Evolutionary conservation across 2,888 invertebrate genomes (phyloP).

Genomic region (Spilarctia lutea): DNA sequence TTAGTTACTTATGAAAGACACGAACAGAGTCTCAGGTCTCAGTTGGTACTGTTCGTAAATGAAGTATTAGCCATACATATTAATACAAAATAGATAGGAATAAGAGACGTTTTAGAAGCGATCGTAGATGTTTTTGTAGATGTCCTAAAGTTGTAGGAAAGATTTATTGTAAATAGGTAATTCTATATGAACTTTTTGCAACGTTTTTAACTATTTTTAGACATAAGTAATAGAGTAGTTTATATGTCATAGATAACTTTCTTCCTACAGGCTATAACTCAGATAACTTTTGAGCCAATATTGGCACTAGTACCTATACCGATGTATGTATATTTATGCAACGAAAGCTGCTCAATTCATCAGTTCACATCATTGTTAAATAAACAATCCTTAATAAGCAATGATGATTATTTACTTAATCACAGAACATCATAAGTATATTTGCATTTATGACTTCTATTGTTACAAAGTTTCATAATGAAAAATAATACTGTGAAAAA

Average conservation of each 20-base stretch:
- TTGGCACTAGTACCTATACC: not conserved
- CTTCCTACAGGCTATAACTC: not conserved
- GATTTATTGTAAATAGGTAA: not conserved
- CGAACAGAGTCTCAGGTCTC: not conserved
- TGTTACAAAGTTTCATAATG: constrained; percentile 32
- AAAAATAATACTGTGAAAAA: constrained; percentile 54
- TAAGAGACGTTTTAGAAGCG: not conserved
- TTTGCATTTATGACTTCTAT: constrained; percentile 26
- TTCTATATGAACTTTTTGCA: not conserved
- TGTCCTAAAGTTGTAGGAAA: not conserved
- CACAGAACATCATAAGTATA: constrained; percentile 28
- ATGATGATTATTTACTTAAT: constrained; percentile 39
- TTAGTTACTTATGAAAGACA: constrained; percentile 6
- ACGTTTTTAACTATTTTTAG: not conserved
- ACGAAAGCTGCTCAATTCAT: constrained; percentile 25
- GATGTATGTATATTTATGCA: not conserved
- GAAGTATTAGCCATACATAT: not conserved
- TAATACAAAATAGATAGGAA: not conserved
- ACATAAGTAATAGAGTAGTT: not conserved
- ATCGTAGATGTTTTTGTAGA: too few species aligned
- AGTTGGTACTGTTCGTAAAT: not conserved
- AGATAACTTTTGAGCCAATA: not conserved
- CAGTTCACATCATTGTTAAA: constrained; percentile 40
- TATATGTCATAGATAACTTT: not conserved
- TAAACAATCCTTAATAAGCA: constrained; percentile 34